A percentile compares a stretch with the other conserved stretches of the same genome.
Evolutionary conservation across 2,888 invertebrate genomes (phyloP).

Genomic region (Osedax fenrisi): DNA sequence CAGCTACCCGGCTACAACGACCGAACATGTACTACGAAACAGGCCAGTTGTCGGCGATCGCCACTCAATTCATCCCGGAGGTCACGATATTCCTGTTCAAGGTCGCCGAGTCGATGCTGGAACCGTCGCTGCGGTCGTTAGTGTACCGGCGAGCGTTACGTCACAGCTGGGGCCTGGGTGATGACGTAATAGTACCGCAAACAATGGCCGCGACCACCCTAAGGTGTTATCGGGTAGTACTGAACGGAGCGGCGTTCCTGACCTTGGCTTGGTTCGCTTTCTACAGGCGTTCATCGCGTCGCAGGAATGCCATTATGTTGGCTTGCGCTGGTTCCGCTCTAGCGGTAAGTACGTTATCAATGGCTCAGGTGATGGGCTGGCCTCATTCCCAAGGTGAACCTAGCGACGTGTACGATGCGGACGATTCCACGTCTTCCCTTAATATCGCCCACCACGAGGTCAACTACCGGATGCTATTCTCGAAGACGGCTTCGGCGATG

Average conservation of each 20-base stretch:
- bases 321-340: slow-evolving; percentile 46
- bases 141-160: slow-evolving; percentile 44
- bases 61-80: slow-evolving; percentile 39
- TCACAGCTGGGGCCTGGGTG: slow-evolving; percentile 36
- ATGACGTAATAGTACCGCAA: too few relatives aligned
- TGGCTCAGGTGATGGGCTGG: too few relatives aligned
- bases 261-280: slow-evolving; percentile 49
- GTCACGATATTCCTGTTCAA: slow-evolving; percentile 49
- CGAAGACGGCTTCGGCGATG: slow-evolving; percentile 42
- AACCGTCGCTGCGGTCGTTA: slow-evolving; percentile 46
- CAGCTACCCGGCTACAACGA: too few relatives aligned
- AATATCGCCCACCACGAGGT: too few relatives aligned
- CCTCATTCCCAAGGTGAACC: too few relatives aligned
- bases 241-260: slow-evolving; percentile 48
- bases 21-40: too few relatives aligned
- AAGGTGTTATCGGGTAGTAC: slow-evolving; percentile 44
- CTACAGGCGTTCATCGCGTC: slow-evolving; percentile 48
- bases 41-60: too few relatives aligned
- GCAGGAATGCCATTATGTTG: slow-evolving; percentile 45
- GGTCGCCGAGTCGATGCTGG: slow-evolving; percentile 47
- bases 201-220: slow-evolving; percentile 42
- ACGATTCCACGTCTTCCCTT: too few relatives aligned
- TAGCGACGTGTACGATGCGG: too few relatives aligned
- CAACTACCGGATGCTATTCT: too few relatives aligned
- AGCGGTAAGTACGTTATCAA: too few relatives aligned